Conservation (phyloP, 2,797 vertebrate species). For the Labroides dimidiatus region DNA sequence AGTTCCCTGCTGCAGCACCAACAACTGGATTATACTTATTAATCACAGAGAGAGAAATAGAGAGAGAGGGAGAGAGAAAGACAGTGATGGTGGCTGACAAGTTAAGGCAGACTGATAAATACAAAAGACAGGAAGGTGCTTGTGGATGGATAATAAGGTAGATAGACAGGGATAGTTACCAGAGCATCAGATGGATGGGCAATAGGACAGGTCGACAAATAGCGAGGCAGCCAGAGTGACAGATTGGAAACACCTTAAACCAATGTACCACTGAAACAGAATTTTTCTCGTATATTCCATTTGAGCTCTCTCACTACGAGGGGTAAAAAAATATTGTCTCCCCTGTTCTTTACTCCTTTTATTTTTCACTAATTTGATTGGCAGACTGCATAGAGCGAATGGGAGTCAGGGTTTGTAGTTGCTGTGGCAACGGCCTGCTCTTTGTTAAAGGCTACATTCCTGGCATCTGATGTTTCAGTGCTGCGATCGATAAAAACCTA, state of each 20-base stretch:
- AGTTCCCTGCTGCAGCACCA: conserved; percentile 48
- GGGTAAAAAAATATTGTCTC: conserved; percentile 51
- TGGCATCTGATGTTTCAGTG: conserved; percentile 82
- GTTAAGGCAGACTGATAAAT: conserved; percentile 70
- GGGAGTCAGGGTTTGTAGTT: conserved; percentile 82
- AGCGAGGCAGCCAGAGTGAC: conserved; percentile 64
- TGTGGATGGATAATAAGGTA: conserved; percentile 75
- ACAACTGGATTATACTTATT: conserved; percentile 75
- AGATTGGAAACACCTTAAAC: conserved; percentile 66
- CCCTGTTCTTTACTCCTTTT: conserved; percentile 47
- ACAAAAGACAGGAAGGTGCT: conserved; percentile 66
- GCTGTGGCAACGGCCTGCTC: conserved; percentile 85
- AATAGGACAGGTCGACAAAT: conserved; percentile 77
- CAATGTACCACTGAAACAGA: conserved; percentile 23
- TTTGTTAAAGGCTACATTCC: conserved; percentile 83
- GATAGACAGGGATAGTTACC: conserved; percentile 74
- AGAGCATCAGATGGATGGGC: conserved; percentile 67
- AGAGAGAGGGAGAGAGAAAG: conserved; percentile 24
- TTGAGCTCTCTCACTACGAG: conserved; percentile 27
- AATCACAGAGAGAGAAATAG: conserved; percentile 25
- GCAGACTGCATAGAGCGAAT: conserved; percentile 77
- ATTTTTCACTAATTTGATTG: conserved; percentile 81
- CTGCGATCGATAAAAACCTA: conserved; percentile 74
- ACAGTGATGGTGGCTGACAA: conserved; percentile 53
- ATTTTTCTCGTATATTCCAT: conserved; percentile 53